phyloP scores from a whole-genome alignment of 2,888 invertebrate species.

The Nephrotoma appendiculata region DNA sequence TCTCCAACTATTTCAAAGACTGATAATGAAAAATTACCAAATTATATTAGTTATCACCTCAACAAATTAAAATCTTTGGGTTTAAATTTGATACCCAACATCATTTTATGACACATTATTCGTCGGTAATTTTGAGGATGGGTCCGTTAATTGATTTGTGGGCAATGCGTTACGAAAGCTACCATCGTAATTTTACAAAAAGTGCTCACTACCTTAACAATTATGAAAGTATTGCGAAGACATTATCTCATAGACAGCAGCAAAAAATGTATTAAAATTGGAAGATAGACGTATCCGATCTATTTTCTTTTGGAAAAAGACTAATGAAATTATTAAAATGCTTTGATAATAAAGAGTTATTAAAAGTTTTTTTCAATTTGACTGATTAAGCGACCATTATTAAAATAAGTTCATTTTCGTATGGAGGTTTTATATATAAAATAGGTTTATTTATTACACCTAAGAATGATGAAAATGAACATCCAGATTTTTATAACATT shows the following conservation, averaged over 20 bases:
- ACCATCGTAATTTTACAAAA: neutral
- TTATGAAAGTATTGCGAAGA: neutral
- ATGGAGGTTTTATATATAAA: neutral
- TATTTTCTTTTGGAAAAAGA: neutral
- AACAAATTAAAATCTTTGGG: neutral
- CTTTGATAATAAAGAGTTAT: neutral
- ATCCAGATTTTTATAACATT: neutral
- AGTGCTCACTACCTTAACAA: neutral
- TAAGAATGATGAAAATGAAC: neutral
- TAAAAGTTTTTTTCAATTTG: neutral
- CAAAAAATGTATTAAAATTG: neutral
- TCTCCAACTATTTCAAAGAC: neutral
- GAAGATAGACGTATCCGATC: neutral
- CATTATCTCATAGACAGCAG: neutral
- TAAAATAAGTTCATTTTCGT: neutral
- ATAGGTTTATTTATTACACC: neutral
- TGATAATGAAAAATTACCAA: neutral
- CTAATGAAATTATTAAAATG: neutral
- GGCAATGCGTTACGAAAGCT: neutral
- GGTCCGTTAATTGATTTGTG: neutral
- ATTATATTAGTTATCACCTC: neutral
- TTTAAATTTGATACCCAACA: neutral
- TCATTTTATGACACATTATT: neutral
- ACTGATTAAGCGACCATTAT: neutral
- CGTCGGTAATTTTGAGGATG: neutral